Evolutionary conservation across 1,140 invertebrate species (phyloP), one percentile per base, ranked within the genome.

Genomic region (Camponotus floridanus): DNA sequence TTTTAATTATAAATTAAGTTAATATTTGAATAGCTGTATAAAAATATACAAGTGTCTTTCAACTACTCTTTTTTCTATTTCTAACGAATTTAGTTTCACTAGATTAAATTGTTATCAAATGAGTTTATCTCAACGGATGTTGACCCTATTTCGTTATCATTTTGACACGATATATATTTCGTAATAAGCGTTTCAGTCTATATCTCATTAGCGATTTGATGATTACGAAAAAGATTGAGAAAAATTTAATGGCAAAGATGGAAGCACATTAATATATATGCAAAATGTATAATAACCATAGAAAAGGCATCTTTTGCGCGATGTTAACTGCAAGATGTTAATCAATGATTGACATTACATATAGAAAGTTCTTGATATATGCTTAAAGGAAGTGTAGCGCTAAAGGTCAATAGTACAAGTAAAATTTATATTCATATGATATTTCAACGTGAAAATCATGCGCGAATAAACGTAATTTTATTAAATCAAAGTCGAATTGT

Each of bases 361-460:
- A 55, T 6, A 55, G n/a, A 55, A 55, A 15, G 3, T 6, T 55
- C 51, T 67, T 13, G 36, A 21, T 33, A 55, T 55, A 36, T 73
- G 33, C 3, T 3, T 57, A 59, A 31, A 73, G 5, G 36, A 74
- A 39, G 18, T 57, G 1, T 62, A 33, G 11, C 39, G 39, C 59
- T 31, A 26, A 21, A 61, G n/a, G 5, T 62, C 15, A 62, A 45
- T 45, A 9, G 15, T 45, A 3, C 13, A 42, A 31, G 7, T 62
- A 45, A 64, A 45, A 48, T 36, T 6, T 31, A 26, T 6, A 45
- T 11, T 8, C 26, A 1, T 64, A 8, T 18, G 3, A 45, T 9
- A 45, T 45, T 48, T 64, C 18, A 76, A 76, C 42, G 57, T 6
- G 15, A 26, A 78, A 64, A 78, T 64, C 26, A 7, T 45, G 42